Evolutionary conservation across 2,797 vertebrate species (phyloP), one percentile per base, ranked within the genome.

Genomic region (Semotilus atromaculatus): DNA sequence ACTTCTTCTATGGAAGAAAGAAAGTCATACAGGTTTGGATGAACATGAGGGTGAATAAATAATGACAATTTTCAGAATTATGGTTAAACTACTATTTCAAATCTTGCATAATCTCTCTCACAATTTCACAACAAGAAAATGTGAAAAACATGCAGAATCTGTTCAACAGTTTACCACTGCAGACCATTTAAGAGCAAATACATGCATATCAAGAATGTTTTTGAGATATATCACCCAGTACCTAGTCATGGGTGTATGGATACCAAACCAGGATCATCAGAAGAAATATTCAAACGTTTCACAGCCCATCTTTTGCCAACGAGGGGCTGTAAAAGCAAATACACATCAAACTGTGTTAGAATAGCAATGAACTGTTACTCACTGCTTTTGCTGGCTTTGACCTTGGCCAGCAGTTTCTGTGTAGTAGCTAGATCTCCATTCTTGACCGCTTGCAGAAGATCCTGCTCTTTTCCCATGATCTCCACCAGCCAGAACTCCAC

Each of bases 401-500:
- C 91, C 48, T 93, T 94, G 86, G 92, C 87, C 85, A 96, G 93
- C 71, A 96, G 92, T 80, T 94, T 96, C 91, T 94, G 93, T 0
- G 94, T 92, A 81, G 93, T 93, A 66, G 53, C 36, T 87, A 95
- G 88, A 90, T 96, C 95, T 84, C 94, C 94, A 4, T 85, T 94
- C 92, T 96, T 96, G 87, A 95, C 94, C 0, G 95, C 95, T 91
- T 94, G 94, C 83, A 96, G 92, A 55, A 96, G 94, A 86, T 96
- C 94, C 91, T 95, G 94, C 92, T 96, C 95, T 90, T 94, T 95
- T 87, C 95, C 95, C 95, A 96, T 95, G 64, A 82, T 90, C 86
- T 76, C 68, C 80, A 64, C 67, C 45, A 18, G 38, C 64, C 64
- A 43, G 6, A 86, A 86, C 79, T 82, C 67, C 36, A 29, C 79